Base-by-base conservation (phyloP, 2,888 invertebrate species). In the Agrilus cyanescens region DNA sequence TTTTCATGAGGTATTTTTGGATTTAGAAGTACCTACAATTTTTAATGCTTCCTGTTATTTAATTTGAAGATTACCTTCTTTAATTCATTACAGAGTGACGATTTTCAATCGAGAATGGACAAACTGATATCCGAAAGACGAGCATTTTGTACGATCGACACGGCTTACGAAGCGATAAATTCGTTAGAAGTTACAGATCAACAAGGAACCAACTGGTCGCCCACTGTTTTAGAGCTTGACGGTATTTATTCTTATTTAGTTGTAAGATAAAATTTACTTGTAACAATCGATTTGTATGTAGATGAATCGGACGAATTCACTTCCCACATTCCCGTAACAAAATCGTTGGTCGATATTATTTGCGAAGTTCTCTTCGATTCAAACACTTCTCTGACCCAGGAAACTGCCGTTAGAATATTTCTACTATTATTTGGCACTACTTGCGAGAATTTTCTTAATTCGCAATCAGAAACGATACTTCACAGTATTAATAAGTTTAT, bases 141-240 rank as follows among this genome's bases (percentile, higher is more conserved):
- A 32, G 75, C 74, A 33, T 72, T 68, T 58, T 68, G 73, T 48
- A 74, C 73, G 41, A 76, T 80, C 41, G 80, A 80, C 56, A 67
- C 69, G 33, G 73, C 72, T 32, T 72, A 70, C 44, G 75, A 79
- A 45, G 80, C 78, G 14, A 47, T 49, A 10, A 44, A 47, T 20
- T 48, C 47, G 10, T 40, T 47, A 12, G 47, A 48, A 32, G 34
- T 44, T 12, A 30, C 34, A 12, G 45, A 48, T 38, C 45, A 45
- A 37, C 40, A 37, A 13, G 46, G 46, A 16, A 14, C 33, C 14
- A 4, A 30, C 15, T 37, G 44, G 44, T 36, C 37, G 16, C 40
- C 35, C 15, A 39, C 45, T 2, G 4, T 33, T 8, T 32, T 35
- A 25, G 25, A 25, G 25, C 47, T 51, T 38, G 56, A 55, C 34